Evolutionary conservation across 2,888 invertebrate species (phyloP).

Genomic region (Acanthosepion esculentum): DNA sequence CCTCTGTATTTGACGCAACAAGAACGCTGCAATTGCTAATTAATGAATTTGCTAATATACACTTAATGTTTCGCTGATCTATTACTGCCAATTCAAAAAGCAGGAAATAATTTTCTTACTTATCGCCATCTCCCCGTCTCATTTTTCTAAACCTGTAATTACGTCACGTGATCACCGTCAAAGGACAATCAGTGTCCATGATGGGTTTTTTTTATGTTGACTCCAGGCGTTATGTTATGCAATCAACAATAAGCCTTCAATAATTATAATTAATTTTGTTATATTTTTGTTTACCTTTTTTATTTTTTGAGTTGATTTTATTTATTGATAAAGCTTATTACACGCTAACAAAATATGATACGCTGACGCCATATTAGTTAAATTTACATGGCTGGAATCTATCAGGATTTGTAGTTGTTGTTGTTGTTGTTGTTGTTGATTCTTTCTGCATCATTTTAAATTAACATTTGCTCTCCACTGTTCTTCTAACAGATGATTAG

Average conservation of each 20-base stretch:
- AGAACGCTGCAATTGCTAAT: background rate
- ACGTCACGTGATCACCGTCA: background rate
- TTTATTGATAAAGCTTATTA: no score
- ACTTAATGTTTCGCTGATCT: background rate
- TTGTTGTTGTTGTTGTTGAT: no score
- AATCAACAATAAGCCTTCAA: background rate
- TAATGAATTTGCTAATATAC: slow-evolving; percentile 22
- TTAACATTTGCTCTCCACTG: no score
- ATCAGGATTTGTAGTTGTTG: no score
- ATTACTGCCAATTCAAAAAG: background rate
- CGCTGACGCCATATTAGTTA: no score
- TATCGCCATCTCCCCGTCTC: background rate
- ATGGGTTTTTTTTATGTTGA: background rate
- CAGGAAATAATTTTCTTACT: background rate
- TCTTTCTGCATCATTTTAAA: no score
- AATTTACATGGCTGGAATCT: no score
- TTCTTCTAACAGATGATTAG: no score
- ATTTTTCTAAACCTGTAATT: background rate
- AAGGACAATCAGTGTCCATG: background rate
- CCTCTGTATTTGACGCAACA: background rate
- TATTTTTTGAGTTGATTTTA: no score
- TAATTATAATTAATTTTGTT: background rate
- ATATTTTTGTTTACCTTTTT: no score
- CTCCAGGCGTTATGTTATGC: background rate
- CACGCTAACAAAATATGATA: no score